These are phyloP conservation scores for Nebria salina DNA, from an alignment of 2,888 invertebrate species.

Conservation along the genomic window DNA sequence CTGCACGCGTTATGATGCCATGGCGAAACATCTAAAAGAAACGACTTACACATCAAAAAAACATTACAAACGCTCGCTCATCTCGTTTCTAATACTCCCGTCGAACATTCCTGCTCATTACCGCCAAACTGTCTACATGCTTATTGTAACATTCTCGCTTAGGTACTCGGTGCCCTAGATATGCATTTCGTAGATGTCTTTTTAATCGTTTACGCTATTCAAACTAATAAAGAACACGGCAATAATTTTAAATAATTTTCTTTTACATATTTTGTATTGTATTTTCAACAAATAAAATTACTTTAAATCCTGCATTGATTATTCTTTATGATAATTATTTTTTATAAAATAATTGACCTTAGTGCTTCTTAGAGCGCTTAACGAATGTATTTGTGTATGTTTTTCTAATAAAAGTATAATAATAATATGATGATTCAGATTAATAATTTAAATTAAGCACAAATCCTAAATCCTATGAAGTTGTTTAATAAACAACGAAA, in stretches of 20 bases:
- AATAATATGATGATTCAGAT: not conserved
- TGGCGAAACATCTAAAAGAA: not conserved
- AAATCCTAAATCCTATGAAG: not conserved
- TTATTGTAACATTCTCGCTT: not conserved
- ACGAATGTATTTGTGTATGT: too few species aligned
- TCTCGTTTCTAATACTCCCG: not conserved
- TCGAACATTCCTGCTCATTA: not conserved
- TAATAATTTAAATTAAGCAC: not conserved
- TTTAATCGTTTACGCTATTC: not conserved
- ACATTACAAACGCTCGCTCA: not conserved
- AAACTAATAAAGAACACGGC: not conserved
- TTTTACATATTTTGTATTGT: not conserved
- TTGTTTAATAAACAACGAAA: not conserved
- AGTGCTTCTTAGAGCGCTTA: too few species aligned
- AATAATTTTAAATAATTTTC: not conserved
- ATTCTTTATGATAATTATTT: too few species aligned
- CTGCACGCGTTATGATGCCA: not conserved
- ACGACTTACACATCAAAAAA: not conserved
- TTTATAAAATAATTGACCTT: too few species aligned
- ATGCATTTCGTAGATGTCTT: not conserved
- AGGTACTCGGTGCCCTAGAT: not conserved
- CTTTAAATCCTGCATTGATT: too few species aligned
- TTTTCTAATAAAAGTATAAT: too few species aligned
- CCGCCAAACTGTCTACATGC: not conserved
- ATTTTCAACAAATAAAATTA: not conserved